Percentiles rank a stretch among this genome's conserved stretches.
Evolutionary conservation across 2,797 vertebrate species (phyloP).

Genomic region (Tenualosa thibaudeaui): DNA sequence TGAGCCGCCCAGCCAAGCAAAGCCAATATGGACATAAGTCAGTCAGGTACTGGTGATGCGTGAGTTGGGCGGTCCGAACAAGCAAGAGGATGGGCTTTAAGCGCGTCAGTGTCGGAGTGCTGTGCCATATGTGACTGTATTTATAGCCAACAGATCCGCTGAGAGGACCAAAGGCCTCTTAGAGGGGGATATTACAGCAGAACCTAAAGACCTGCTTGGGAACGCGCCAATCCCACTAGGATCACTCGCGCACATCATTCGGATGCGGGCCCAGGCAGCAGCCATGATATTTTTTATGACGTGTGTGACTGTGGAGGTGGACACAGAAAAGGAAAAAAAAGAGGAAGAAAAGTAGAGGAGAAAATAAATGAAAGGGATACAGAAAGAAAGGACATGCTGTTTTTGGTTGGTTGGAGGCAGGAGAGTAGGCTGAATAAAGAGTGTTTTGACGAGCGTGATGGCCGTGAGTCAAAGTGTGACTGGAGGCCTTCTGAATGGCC

Average conservation of each 20-base stretch:
- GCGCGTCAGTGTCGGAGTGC: constrained; percentile 56
- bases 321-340: not conserved
- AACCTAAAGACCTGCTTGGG: constrained; percentile 57
- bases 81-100: constrained; percentile 56
- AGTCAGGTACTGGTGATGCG: constrained; percentile 20
- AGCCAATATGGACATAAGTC: not conserved
- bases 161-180: constrained; percentile 61
- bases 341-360: not conserved
- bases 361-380: no score
- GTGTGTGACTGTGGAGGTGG: not conserved
- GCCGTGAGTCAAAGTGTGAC: not conserved
- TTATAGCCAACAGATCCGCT: constrained; percentile 69
- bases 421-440: not conserved
- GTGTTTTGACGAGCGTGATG: not conserved
- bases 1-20: not conserved
- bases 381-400: not conserved
- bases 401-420: not conserved
- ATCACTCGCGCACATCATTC: constrained; percentile 8
- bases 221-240: constrained; percentile 19
- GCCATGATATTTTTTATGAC: not conserved
- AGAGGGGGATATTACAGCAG: constrained; percentile 61
- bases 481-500: not conserved
- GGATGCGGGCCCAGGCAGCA: not conserved
- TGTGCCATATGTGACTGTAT: constrained; percentile 70
- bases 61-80: constrained; percentile 25